A percentile compares a stretch with the other conserved stretches of the same genome.
Conservation (phyloP, 1,140 invertebrate genomes). For the Ruditapes philippinarum region DNA sequence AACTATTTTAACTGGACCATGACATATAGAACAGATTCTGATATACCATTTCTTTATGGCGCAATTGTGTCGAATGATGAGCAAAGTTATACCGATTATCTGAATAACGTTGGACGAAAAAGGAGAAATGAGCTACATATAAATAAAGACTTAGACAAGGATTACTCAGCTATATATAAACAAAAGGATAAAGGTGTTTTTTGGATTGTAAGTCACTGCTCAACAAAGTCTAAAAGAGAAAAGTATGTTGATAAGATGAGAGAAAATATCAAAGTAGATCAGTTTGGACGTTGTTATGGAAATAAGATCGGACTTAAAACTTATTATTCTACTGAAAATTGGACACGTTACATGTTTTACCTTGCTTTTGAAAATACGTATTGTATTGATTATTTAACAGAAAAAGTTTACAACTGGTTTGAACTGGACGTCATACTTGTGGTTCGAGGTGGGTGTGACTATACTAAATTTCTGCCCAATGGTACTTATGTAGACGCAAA, state of each 20-base stretch:
- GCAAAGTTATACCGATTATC: neutral
- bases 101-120: neutral
- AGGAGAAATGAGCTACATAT: neutral
- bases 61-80: neutral
- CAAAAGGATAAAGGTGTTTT: neutral
- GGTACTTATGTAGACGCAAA: slow-evolving; percentile 9
- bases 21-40: slow-evolving; percentile 90
- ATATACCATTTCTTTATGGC: slow-evolving; percentile 91
- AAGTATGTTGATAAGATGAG: slow-evolving; percentile 3
- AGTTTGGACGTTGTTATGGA: slow-evolving; percentile 1
- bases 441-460: neutral
- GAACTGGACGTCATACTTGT: neutral
- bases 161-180: neutral
- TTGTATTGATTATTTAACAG: slow-evolving; percentile 97
- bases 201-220: slow-evolving; percentile 19
- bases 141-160: neutral
- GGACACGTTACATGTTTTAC: slow-evolving; percentile 76
- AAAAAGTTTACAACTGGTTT: slow-evolving; percentile 93
- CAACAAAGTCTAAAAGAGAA: neutral
- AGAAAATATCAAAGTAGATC: neutral
- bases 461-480: neutral
- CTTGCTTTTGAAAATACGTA: slow-evolving; percentile 93
- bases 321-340: neutral
- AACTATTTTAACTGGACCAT: slow-evolving; percentile 91
- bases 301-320: neutral